Conservation (phyloP, 1,140 invertebrate genomes). For the Sarcophaga bullata region DNA sequence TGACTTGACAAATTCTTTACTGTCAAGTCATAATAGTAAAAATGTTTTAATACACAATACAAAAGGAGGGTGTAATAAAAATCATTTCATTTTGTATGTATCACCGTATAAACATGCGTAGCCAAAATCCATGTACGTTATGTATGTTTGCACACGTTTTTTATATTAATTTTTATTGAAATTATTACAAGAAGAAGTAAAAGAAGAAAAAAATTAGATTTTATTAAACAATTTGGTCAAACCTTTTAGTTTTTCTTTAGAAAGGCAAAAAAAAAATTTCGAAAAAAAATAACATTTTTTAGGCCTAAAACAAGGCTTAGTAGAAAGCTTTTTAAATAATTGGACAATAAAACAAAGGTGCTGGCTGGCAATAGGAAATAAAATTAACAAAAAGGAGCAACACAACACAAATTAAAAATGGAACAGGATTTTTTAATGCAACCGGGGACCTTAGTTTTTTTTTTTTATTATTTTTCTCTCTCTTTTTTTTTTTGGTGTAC, state of each 20-base stretch:
- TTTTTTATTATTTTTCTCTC: no score
- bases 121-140: no score
- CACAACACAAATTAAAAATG: no score
- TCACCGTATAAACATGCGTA: background rate
- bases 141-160: slow-evolving; percentile 22
- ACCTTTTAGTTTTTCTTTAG: background rate
- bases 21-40: slow-evolving; percentile 40
- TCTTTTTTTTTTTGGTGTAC: no score
- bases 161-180: slow-evolving; percentile 40
- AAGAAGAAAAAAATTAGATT: background rate
- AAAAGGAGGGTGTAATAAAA: slow-evolving; percentile 37
- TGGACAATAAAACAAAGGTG: background rate
- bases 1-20: slow-evolving; percentile 38
- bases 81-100: background rate
- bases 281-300: background rate
- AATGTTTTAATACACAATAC: slow-evolving; percentile 23
- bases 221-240: background rate
- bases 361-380: no score
- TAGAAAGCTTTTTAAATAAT: slow-evolving; percentile 9
- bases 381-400: no score
- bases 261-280: background rate
- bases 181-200: background rate
- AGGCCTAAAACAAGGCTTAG: slow-evolving; percentile 10
- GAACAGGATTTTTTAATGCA: no score
- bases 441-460: no score